Percentiles rank a stretch among this genome's conserved stretches.
Conservation (phyloP, 1,140 invertebrate genomes). For the Scylla paramamosain region DNA sequence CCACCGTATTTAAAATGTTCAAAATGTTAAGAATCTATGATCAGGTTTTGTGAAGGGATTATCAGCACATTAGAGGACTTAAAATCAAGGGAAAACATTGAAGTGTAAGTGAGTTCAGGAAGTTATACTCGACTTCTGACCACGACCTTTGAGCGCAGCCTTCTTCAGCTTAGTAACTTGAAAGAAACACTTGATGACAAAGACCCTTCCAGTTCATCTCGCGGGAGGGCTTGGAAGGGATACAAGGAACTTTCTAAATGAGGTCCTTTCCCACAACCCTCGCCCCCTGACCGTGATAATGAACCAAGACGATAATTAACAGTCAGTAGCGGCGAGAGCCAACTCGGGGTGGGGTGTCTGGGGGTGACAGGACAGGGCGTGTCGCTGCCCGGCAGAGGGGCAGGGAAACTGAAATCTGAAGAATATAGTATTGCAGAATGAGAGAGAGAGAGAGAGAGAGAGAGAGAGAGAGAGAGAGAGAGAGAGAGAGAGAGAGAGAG, state of each 20-base stretch:
- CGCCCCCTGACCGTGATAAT: slow-evolving; percentile 40
- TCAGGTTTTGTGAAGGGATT: too few species aligned
- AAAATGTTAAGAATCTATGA: too few species aligned
- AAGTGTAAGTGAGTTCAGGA: too few species aligned
- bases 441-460: not conserved
- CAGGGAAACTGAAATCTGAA: not conserved
- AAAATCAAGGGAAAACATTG: too few species aligned
- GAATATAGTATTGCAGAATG: not conserved
- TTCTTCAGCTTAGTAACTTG: not conserved
- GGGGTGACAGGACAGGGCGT: not conserved
- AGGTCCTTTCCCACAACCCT: not conserved
- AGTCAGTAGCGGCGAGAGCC: slow-evolving; percentile 22
- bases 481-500: not conserved
- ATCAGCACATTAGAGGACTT: too few species aligned
- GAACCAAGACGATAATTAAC: slow-evolving; percentile 58
- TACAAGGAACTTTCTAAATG: not conserved
- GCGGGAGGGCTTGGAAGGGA: not conserved
- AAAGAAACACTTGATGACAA: not conserved
- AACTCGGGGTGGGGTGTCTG: not conserved
- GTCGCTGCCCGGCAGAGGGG: not conserved
- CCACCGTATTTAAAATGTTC: too few species aligned
- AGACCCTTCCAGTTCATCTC: not conserved
- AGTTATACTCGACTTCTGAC: too few species aligned
- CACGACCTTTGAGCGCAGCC: not conserved
- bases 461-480: not conserved